These are phyloP conservation scores for Leptopterna dolabrata DNA, from an alignment of 2,888 invertebrate species.

Conservation along the genomic window DNA sequence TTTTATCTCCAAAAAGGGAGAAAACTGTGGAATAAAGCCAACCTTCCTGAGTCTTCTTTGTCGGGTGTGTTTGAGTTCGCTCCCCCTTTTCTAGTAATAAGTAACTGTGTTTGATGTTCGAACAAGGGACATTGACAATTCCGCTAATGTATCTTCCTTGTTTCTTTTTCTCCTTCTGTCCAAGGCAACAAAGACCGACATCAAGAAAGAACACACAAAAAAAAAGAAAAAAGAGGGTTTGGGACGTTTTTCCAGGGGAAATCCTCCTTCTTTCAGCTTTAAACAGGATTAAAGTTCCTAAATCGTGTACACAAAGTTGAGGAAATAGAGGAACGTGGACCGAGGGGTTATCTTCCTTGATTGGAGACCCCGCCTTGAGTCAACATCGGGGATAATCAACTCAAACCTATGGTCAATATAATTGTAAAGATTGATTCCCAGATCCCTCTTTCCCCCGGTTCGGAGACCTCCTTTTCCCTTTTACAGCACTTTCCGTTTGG, in stretches of 20 bases:
- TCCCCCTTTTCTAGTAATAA: conserved; percentile 39
- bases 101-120: conserved; percentile 53
- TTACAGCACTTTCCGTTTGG: neutral
- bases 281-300: conserved; percentile 52
- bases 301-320: conserved; percentile 38
- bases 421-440: conserved; percentile 47
- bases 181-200: neutral
- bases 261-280: conserved; percentile 42
- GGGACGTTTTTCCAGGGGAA: conserved; percentile 18
- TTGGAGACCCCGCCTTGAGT: conserved; percentile 46
- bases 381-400: conserved; percentile 49
- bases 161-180: conserved; percentile 1
- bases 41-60: conserved; percentile 6
- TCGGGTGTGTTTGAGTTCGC: conserved; percentile 45
- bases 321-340: neutral
- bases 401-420: conserved; percentile 51
- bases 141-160: conserved; percentile 47
- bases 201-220: neutral
- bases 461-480: neutral
- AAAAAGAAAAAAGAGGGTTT: neutral
- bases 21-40: neutral
- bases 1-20: neutral
- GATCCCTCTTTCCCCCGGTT: neutral
- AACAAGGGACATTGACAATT: conserved; percentile 49
- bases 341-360: conserved; percentile 44